Evolutionary conservation across 2,888 invertebrate species (phyloP), one percentile per base, ranked within the genome.

Genomic region (Imbricaverruca yamaguchii): DNA sequence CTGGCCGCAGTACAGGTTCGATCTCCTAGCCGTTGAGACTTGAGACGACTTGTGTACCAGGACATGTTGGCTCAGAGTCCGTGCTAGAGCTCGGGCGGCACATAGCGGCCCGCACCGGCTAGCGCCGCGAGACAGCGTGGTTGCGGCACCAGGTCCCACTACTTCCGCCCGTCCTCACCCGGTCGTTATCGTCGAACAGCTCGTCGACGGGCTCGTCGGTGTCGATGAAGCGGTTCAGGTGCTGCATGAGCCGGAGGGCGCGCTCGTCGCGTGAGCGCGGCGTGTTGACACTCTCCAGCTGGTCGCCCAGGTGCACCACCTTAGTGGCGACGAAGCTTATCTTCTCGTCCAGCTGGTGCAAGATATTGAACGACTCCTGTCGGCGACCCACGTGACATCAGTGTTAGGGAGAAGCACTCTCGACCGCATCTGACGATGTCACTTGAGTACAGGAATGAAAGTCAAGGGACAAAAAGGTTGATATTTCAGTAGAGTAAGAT

Each of bases 281-380:
- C 0, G 94, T 96, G 86, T 98, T 94, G 0, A 98, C 96, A 84
- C 95, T 97, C 85, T 99, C 98, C 78, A 99, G 89, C 87, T 99
- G 98, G 88, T 98, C 98, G 0, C 98, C 99, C n/a, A 99, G 91
- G 88, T 98, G 98, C 80, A 98, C 92, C 0, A 99, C 98, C 88
- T 98, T 96, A 0, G 97, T 97, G 0, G 98, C 98, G 78, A 99
- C 98, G 82, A 94, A 93, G 85, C 97, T 98, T 86, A 99, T 98
- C 85, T 97, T 93, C 85, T 95, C 95, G 87, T 98, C 98, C 81
- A 98, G 87, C 84, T 95, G 93, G 88, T 96, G 94, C 87, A 97
- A 97, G 84, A 94, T 92, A 84, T 92, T 92, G 77, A 95, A 93
- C 80, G 95, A 93, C 83, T 91, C 91, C 92, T 93, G 88, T 63